phyloP scores from a whole-genome alignment of 2,113 vertebrate species.

The Dasyurus viverrinus region DNA sequence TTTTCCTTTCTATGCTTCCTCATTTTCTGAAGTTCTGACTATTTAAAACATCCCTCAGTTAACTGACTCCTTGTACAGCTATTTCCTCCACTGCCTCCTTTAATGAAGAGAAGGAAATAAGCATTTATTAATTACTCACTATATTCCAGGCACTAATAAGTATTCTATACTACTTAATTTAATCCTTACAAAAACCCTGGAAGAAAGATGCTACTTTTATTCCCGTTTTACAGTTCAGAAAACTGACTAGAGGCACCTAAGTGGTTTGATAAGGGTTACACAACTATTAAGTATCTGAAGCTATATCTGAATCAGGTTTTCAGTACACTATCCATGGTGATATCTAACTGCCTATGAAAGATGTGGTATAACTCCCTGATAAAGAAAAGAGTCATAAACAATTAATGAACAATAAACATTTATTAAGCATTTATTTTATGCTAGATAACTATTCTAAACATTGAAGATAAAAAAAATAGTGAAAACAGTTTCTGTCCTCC shows the following conservation, averaged over 20 bases:
- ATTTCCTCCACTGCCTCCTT: background rate
- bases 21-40: background rate
- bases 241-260: background rate
- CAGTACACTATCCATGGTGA: background rate
- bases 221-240: background rate
- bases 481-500: background rate
- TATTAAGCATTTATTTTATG: background rate
- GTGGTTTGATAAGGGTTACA: background rate
- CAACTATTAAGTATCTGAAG: background rate
- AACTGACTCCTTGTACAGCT: background rate
- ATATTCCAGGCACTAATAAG: background rate
- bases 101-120: background rate
- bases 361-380: background rate
- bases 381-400: background rate
- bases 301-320: background rate
- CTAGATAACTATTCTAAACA: background rate
- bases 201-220: background rate
- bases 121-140: background rate
- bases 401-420: background rate
- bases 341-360: background rate
- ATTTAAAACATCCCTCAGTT: background rate
- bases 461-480: background rate
- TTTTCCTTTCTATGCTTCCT: background rate
- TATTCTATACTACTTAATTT: background rate
- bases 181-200: background rate